Evolutionary conservation across 2,888 invertebrate species (phyloP).

Genomic region (Agrochola macilenta): DNA sequence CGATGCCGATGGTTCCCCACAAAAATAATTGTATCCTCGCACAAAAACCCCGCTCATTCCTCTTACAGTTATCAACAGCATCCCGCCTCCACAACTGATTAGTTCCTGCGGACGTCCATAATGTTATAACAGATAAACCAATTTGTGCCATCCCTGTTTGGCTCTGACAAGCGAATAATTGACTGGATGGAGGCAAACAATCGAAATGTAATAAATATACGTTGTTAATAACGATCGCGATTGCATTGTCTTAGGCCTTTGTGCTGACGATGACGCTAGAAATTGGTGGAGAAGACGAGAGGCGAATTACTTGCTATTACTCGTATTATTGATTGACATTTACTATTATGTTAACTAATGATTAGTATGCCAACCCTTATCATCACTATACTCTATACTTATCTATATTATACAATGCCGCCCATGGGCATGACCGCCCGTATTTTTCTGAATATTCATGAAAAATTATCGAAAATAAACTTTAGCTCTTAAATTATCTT

Average conservation of each 20-base stretch:
- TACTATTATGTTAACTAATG: conserved; percentile 7
- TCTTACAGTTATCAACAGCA: conserved; percentile 38
- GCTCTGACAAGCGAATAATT: conserved; percentile 69
- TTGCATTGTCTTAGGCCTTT: conserved; percentile 51
- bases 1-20: conserved; percentile 5
- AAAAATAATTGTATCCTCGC: conserved; percentile 41
- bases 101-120: conserved; percentile 75
- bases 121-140: conserved; percentile 79
- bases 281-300: conserved; percentile 11
- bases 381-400: no score
- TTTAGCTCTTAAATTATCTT: no score
- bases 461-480: no score
- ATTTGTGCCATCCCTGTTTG: conserved; percentile 75
- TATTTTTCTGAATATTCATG: no score
- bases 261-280: conserved; percentile 28
- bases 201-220: conserved; percentile 62
- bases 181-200: conserved; percentile 57
- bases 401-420: no score
- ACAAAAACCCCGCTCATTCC: conserved; percentile 40
- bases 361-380: neutral
- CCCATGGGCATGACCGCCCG: no score
- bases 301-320: conserved; percentile 21
- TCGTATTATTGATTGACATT: conserved; percentile 9
- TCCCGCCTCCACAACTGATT: conserved; percentile 64
- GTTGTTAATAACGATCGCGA: conserved; percentile 50